Evolutionary conservation across 2,888 invertebrate species (phyloP).

Genomic region (Melanchra persicariae): DNA sequence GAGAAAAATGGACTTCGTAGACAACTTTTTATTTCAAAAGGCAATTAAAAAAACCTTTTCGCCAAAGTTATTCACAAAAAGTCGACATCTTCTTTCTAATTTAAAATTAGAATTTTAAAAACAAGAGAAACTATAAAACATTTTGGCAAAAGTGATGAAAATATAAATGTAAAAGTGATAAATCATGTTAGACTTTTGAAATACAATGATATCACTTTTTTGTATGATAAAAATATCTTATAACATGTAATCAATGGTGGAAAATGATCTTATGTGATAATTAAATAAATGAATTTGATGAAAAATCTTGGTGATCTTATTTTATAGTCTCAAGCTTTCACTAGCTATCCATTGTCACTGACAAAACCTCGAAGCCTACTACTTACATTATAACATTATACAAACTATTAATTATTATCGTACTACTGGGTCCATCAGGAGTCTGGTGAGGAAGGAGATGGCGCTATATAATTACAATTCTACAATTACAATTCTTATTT

Average conservation of each 20-base stretch:
- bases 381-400: no score
- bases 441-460: no score
- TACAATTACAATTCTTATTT: no score
- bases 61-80: neutral
- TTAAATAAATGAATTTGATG: slow-evolving; percentile 27
- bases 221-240: neutral
- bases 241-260: slow-evolving; percentile 7
- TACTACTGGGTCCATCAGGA: no score
- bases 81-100: neutral
- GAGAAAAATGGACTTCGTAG: slow-evolving; percentile 24
- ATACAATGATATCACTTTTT: slow-evolving; percentile 1
- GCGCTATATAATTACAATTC: no score
- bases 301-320: neutral
- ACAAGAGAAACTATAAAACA: neutral
- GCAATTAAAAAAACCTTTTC: slow-evolving; percentile 14
- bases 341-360: neutral
- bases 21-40: slow-evolving; percentile 16
- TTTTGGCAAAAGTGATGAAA: slow-evolving; percentile 35
- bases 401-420: no score
- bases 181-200: neutral
- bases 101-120: neutral
- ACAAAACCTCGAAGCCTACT: no score
- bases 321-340: neutral
- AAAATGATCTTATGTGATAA: slow-evolving; percentile 39
- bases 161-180: slow-evolving; percentile 7